These are phyloP conservation scores for Melanargia galathea DNA, from an alignment of 2,888 invertebrate genomes.

Conservation along the genomic window DNA sequence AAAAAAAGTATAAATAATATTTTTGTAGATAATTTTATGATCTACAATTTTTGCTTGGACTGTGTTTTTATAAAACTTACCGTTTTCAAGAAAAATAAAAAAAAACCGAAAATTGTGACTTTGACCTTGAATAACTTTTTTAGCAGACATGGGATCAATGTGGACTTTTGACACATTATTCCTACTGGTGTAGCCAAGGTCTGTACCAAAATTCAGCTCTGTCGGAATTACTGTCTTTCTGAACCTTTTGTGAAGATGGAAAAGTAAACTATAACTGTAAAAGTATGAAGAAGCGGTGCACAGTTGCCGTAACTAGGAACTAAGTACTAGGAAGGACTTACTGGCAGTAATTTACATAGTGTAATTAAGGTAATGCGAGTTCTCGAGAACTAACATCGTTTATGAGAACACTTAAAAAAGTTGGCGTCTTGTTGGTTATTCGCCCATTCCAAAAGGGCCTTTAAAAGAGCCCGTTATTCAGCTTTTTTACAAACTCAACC, in stretches of 20 bases:
- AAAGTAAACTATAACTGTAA: background rate
- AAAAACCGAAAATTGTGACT: too few relatives aligned
- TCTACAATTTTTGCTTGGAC: too few relatives aligned
- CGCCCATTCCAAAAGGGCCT: background rate
- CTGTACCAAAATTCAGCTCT: too few relatives aligned
- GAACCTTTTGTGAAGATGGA: background rate
- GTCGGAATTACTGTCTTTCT: background rate
- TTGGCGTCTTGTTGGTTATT: constrained; percentile 11
- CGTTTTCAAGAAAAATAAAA: too few relatives aligned
- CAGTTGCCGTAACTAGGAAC: constrained; percentile 17
- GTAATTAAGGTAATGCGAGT: constrained; percentile 26
- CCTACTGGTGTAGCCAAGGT: too few relatives aligned
- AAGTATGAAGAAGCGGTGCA: constrained; percentile 7
- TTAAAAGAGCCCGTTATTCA: background rate
- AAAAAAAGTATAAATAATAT: too few relatives aligned
- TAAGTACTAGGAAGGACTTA: constrained; percentile 15
- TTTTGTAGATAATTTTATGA: too few relatives aligned
- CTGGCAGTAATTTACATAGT: constrained; percentile 28
- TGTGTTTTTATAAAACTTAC: too few relatives aligned
- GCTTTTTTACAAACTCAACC: constrained; percentile 1
- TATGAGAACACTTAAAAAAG: constrained; percentile 16
- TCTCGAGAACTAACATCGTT: constrained; percentile 15
- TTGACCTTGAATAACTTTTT: too few relatives aligned
- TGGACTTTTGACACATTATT: too few relatives aligned
- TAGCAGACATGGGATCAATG: too few relatives aligned